These are phyloP conservation scores for Drosophila falleni DNA, from an alignment of 2,888 invertebrate species.

Conservation along the genomic window DNA sequence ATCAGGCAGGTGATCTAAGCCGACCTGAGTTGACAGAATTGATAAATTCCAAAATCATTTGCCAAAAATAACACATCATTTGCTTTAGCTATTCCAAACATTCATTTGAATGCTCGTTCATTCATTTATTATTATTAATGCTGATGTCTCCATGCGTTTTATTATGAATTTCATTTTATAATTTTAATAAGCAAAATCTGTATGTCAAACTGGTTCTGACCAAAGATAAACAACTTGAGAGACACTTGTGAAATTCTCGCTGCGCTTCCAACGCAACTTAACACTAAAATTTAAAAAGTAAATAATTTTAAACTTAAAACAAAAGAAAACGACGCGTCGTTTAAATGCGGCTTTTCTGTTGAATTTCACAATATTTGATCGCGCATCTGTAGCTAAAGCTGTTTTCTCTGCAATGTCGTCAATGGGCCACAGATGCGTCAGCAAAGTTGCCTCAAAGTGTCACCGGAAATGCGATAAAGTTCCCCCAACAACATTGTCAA, in stretches of 20 bases:
- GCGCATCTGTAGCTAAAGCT: slow-evolving; percentile 42
- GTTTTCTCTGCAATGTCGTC: slow-evolving; percentile 60
- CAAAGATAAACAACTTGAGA: slow-evolving; percentile 41
- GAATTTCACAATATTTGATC: slow-evolving; percentile 53
- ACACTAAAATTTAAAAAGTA: slow-evolving; percentile 11
- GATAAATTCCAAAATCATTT: slow-evolving; percentile 52
- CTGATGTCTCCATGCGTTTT: slow-evolving; percentile 28
- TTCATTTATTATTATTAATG: slow-evolving; percentile 33
- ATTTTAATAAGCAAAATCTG: slow-evolving; percentile 31
- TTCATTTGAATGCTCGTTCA: slow-evolving; percentile 16
- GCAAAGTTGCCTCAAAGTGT: slow-evolving; percentile 35
- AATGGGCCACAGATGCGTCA: slow-evolving; percentile 61
- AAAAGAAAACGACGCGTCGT: slow-evolving; percentile 14
- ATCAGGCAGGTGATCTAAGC: slow-evolving; percentile 65
- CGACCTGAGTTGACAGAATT: slow-evolving; percentile 30
- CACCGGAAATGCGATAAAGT: slow-evolving; percentile 55
- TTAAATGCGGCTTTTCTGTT: slow-evolving; percentile 41
- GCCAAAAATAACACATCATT: slow-evolving; percentile 53
- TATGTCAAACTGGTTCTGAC: slow-evolving; percentile 46
- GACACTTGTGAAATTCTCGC: slow-evolving; percentile 46
- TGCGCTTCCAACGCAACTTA: slow-evolving; percentile 34
- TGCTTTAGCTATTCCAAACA: slow-evolving; percentile 21
- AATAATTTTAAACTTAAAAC: slow-evolving; percentile 11
- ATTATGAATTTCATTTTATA: slow-evolving; percentile 19
- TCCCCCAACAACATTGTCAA: slow-evolving; percentile 24